Base-by-base conservation (phyloP, 1,140 invertebrate genomes). In the Apocrypta bakeri region DNA sequence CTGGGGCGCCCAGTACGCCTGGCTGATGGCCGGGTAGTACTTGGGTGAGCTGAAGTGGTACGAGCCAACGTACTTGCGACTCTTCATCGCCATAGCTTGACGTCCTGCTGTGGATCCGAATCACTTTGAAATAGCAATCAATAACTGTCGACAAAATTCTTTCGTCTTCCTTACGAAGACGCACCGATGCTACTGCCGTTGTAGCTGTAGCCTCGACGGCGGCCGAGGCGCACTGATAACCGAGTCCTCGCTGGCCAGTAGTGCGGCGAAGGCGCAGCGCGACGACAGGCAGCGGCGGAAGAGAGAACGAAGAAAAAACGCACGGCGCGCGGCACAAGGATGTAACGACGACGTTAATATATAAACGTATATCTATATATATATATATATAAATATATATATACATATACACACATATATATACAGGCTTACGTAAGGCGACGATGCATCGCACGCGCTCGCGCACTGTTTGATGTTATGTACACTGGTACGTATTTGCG, bases 1-100 rank as follows among this genome's bases (percentile, higher is more conserved):
- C 86, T 95, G 94, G 83, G 95, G 95, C 87, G 95, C 94, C 95
- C 95, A 96, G 90, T 96, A 96, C 88, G 95, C 94, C 88, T 95
- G 94, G 92, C 94, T 95, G 92, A 96, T 96, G 84, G 95, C 93
- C 86, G 95, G 95, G 93, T 96, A 96, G 88, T 92, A 93, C 77
- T 85, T 79, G 83, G 88, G 88, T 37, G 85, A 84, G 82, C 66
- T 83, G 81, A 88, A 73, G 75, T 88, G 87, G 73, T 81, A 85
- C 14, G 85, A 86, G 71, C 91, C 90, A 63, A 88, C 85, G 84
- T 88, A 88, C 85, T 91, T 92, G 82, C 89, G 87, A 78, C 90
- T 91, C 83, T 92, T 92, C 90, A 90, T 92, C 79, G 91, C 91
- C 91, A 92, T 92, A 56, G 79, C 85, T 68, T 68, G 40, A 56